Evolutionary conservation across 92 coral and sea anemone species (phyloP).

Genomic region (Zoanthus sociatus): DNA sequence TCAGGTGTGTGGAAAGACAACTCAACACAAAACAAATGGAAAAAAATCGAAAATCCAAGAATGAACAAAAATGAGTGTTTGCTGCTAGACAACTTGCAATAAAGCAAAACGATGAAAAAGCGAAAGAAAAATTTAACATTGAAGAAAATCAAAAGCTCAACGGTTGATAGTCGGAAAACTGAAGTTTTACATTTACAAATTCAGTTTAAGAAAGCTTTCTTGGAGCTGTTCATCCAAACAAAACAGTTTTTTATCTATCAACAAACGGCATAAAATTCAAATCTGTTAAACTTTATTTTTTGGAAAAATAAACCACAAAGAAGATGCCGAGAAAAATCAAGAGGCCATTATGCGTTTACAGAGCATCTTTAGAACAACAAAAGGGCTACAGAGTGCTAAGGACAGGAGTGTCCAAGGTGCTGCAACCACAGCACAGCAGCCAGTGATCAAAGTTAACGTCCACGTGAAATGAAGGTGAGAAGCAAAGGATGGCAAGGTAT

Average conservation of each 20-base stretch:
- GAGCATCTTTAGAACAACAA: no score
- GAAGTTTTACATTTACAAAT: constrained; percentile 22
- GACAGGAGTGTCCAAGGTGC: no score
- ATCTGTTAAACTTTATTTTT: no score
- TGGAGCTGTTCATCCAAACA: constrained; percentile 51
- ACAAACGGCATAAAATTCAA: background rate
- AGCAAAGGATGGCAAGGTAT: background rate
- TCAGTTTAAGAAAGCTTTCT: constrained; percentile 29
- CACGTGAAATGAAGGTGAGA: background rate
- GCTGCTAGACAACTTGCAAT: constrained; percentile 26
- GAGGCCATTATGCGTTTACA: no score
- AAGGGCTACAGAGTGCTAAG: no score
- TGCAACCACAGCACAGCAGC: no score
- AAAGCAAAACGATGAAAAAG: background rate
- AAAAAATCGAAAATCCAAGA: constrained; percentile 2
- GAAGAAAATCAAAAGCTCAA: constrained; percentile 22
- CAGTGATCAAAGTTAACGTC: no score
- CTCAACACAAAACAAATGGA: constrained; percentile 29
- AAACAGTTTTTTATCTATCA: constrained; percentile 15
- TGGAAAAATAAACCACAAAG: no score
- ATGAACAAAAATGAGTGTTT: background rate
- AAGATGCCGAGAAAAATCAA: no score
- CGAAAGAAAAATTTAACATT: background rate
- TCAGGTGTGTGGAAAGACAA: constrained; percentile 47
- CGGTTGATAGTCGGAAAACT: constrained; percentile 23